These are phyloP conservation scores for Aegypius monachus DNA, from an alignment of 2,113 vertebrate species.

Conservation along the genomic window DNA sequence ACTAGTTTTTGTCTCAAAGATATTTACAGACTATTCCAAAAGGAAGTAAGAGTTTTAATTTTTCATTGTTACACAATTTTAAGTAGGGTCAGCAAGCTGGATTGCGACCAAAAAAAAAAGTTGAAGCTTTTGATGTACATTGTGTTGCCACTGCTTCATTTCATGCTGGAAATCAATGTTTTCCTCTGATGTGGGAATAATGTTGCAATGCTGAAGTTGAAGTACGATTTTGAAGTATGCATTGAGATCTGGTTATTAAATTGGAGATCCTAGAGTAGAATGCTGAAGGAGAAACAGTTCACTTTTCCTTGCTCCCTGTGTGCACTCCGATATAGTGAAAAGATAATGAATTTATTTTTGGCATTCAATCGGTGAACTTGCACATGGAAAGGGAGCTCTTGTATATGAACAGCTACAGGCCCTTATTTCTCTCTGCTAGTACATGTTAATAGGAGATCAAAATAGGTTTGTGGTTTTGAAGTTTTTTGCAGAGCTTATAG, in stretches of 20 bases:
- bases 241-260: background rate
- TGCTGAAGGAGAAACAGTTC: background rate
- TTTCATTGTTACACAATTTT: background rate
- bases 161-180: background rate
- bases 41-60: background rate
- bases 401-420: background rate
- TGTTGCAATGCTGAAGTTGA: background rate
- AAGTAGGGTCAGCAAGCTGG: background rate
- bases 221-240: background rate
- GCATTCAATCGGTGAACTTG: background rate
- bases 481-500: background rate
- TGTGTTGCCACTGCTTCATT: background rate
- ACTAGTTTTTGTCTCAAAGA: background rate
- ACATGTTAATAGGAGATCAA: background rate
- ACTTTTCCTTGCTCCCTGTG: background rate
- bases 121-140: background rate
- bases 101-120: background rate
- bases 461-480: background rate
- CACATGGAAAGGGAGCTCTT: background rate
- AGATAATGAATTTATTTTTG: background rate
- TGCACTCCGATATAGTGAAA: background rate
- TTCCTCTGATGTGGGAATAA: background rate
- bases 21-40: background rate
- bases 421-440: background rate
- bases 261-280: background rate